phyloP scores from a whole-genome alignment of 2,797 vertebrate genomes.

The Craterocephalus amniculus region DNA sequence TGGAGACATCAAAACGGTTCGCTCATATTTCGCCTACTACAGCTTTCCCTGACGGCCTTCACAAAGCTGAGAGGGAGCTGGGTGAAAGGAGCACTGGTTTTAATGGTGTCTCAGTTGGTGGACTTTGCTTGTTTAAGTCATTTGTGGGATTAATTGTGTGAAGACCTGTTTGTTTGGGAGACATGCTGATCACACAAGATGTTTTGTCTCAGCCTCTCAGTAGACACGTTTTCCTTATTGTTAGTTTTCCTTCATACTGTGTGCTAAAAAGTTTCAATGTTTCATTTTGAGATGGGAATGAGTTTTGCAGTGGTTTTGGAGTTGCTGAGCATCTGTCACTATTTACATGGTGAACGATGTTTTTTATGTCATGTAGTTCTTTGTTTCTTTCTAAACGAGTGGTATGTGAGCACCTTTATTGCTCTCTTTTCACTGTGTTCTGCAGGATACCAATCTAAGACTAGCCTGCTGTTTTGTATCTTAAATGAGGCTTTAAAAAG shows the following conservation, averaged over 20 bases:
- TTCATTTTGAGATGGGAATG: constrained; percentile 13
- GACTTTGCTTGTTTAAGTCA: constrained; percentile 36
- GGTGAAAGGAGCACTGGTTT: constrained; percentile 15
- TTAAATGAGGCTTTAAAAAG: constrained; percentile 23
- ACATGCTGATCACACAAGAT: constrained; percentile 37
- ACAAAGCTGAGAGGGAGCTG: constrained; percentile 31
- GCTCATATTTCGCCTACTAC: constrained; percentile 48
- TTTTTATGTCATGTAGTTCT: neutral
- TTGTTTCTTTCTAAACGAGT: constrained; percentile 18
- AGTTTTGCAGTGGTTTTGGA: constrained; percentile 7
- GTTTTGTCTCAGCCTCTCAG: constrained; percentile 24
- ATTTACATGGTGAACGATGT: constrained; percentile 8
- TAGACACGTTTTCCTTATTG: constrained; percentile 11
- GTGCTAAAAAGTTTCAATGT: constrained; percentile 9
- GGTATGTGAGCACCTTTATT: neutral
- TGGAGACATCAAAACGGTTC: constrained; percentile 57
- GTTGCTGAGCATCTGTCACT: neutral
- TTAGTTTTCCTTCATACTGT: neutral
- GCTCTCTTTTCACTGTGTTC: constrained; percentile 18
- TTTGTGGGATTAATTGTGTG: constrained; percentile 51
- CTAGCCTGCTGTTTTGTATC: constrained; percentile 27
- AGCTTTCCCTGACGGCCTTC: constrained; percentile 28
- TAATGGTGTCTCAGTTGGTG: constrained; percentile 24
- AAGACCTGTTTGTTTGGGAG: constrained; percentile 46
- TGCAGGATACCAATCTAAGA: constrained; percentile 33